Evolutionary conservation across 1,140 invertebrate genomes (phyloP), one percentile per base, ranked within the genome.

Genomic region (Apis dorsata): DNA sequence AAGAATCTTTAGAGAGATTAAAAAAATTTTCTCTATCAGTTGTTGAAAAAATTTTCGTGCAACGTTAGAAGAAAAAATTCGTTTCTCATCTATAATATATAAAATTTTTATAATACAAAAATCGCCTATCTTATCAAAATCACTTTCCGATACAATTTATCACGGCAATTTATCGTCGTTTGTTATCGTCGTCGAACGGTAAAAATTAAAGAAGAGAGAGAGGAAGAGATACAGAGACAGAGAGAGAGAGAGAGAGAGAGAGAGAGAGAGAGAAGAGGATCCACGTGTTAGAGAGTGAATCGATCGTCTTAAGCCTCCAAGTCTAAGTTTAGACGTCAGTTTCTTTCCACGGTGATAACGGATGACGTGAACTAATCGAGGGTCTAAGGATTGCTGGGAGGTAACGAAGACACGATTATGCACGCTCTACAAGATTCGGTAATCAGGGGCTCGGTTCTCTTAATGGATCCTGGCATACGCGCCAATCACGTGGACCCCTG

Each of bases 341-440:
- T 82, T 90, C 83, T 88, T 90, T 88, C 70, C 84, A 71, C 65
- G 72, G 28, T 60, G 77, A 72, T 84, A 87, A 90, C 86, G 88
- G 74, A 80, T 85, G 87, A 90, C 87, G 62, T 68, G 82, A 84
- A 87, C 87, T 92, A 92, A 92, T 91, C 90, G 89, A 91, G 87
- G 88, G 82, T 63, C 49, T 87, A 82, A 44, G 62, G 73, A 51
- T 70, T 24, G 74, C 62, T 8, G 63, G 44, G 60, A 60, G 68
- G 49, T 83, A 81, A 86, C 86, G 86, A 92, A 92, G 88, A 90
- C 85, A 86, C 89, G 89, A 93, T 92, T 93, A 92, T 92, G 87
- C 87, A 90, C 85, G 91, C 89, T 88, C 87, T 59, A 88, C 86
- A 85, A 86, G 86, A 90, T 89, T 86, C 77, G 85, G 83, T 86